phyloP scores from a whole-genome alignment of 2,797 vertebrate genomes.

The Potorous gilbertii region DNA sequence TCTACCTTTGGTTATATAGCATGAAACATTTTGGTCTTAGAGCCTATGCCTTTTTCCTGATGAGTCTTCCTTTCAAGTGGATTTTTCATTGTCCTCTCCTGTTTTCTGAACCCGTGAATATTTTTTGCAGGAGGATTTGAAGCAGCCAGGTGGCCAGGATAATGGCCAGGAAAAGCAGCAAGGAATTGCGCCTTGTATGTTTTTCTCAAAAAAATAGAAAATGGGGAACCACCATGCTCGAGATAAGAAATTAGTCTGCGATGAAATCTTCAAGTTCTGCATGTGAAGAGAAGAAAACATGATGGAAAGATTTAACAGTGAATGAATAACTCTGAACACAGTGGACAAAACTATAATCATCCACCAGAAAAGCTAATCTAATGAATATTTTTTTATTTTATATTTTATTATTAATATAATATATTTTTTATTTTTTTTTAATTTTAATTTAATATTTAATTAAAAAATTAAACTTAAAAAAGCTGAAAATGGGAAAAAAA shows the following conservation, averaged over 20 bases:
- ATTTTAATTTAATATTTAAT: too few species aligned
- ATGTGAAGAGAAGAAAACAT: conserved; percentile 40
- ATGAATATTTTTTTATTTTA: too few species aligned
- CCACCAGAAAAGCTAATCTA: background rate
- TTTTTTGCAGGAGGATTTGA: conserved; percentile 97
- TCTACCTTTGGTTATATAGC: conserved; percentile 86
- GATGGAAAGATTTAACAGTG: background rate
- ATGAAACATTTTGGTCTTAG: conserved; percentile 72
- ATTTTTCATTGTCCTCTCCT: conserved; percentile 88
- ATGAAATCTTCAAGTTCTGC: conserved; percentile 94
- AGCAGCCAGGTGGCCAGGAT: conserved; percentile 95
- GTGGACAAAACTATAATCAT: background rate
- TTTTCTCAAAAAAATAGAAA: conserved; percentile 97
- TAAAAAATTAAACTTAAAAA: too few species aligned
- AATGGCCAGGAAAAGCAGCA: conserved; percentile 96
- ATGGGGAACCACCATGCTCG: conserved; percentile 98
- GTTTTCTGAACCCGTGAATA: conserved; percentile 96
- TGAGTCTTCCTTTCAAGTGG: conserved; percentile 81
- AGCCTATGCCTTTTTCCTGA: conserved; percentile 66
- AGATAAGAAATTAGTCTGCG: conserved; percentile 95
- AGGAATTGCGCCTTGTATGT: conserved; percentile 93
- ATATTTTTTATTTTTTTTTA: too few species aligned
- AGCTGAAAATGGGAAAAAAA: background rate
- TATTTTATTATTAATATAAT: too few species aligned
- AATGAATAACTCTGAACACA: background rate